Percentiles rank a stretch among this genome's conserved stretches.
Evolutionary conservation across 2,113 vertebrate species (phyloP).

Genomic region (Misgurnus mizolepis): DNA sequence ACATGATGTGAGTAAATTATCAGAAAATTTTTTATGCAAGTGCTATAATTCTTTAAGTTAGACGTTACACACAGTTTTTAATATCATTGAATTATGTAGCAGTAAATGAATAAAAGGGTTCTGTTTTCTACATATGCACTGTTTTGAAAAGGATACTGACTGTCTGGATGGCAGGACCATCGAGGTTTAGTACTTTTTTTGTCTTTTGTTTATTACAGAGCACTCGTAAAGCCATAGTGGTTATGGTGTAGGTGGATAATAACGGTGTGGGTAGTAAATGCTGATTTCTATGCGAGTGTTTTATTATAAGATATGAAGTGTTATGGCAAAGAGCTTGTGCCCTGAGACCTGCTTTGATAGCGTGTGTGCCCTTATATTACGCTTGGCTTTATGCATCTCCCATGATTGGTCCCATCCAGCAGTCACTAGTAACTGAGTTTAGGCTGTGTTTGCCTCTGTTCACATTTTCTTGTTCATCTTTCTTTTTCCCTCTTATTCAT

Average conservation of each 20-base stretch:
- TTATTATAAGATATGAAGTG: conserved; percentile 26
- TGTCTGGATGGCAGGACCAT: conserved; percentile 81
- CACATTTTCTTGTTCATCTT: conserved; percentile 23
- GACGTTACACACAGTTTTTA: background rate
- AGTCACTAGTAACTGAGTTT: conserved; percentile 60
- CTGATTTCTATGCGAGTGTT: conserved; percentile 1
- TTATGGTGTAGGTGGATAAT: background rate
- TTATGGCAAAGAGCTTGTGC: conserved; percentile 39
- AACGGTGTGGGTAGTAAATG: background rate
- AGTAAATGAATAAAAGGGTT: conserved; percentile 55
- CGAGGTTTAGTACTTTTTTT: conserved; percentile 53
- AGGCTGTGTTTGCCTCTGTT: conserved; percentile 26
- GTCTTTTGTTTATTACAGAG: background rate
- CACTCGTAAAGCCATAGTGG: background rate
- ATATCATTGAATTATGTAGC: background rate
- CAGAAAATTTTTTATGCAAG: too few species aligned
- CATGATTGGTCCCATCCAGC: conserved; percentile 79
- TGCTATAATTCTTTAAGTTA: too few species aligned
- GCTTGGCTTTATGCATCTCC: conserved; percentile 73
- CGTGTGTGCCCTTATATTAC: conserved; percentile 63
- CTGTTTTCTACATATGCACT: conserved; percentile 76
- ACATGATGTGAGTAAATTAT: too few species aligned
- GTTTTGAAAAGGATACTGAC: conserved; percentile 55
- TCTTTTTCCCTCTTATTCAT: conserved; percentile 52
- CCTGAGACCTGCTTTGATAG: conserved; percentile 45